Conservation (phyloP, 2,113 vertebrate species). For the Arvicanthis niloticus region DNA sequence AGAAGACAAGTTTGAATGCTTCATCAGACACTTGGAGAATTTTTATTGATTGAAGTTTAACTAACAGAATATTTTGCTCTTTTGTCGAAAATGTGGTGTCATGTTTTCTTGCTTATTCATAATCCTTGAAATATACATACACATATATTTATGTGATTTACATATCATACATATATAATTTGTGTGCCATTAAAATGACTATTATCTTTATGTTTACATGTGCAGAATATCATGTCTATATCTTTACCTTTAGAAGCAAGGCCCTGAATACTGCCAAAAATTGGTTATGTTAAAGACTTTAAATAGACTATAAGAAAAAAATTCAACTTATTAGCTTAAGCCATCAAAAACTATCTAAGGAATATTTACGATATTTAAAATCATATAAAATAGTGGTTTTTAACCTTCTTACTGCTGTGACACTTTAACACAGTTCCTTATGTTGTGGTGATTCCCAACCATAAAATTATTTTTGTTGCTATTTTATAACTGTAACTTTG, state of each 20-base stretch:
- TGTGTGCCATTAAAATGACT: not conserved
- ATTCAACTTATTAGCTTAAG: not conserved
- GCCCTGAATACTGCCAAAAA: not conserved
- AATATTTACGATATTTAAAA: not conserved
- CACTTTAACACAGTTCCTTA: not conserved
- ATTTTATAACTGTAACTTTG: not conserved
- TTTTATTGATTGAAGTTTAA: not conserved
- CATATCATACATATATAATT: not conserved
- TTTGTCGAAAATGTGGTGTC: not conserved
- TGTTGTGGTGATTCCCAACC: not conserved
- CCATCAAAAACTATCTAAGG: not conserved
- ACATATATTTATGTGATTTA: not conserved
- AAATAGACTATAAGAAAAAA: not conserved
- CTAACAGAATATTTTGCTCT: not conserved
- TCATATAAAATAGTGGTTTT: not conserved
- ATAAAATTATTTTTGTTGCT: not conserved
- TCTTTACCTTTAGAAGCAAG: conserved; percentile 9
- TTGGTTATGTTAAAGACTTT: not conserved
- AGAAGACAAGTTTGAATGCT: not conserved
- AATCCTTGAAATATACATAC: not conserved
- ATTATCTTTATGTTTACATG: not conserved
- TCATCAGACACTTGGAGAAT: not conserved
- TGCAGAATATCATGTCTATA: not conserved
- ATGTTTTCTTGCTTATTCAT: not conserved
- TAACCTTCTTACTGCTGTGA: not conserved